phyloP scores from a whole-genome alignment of 2,797 vertebrate genomes.

The Cuniculus paca region DNA sequence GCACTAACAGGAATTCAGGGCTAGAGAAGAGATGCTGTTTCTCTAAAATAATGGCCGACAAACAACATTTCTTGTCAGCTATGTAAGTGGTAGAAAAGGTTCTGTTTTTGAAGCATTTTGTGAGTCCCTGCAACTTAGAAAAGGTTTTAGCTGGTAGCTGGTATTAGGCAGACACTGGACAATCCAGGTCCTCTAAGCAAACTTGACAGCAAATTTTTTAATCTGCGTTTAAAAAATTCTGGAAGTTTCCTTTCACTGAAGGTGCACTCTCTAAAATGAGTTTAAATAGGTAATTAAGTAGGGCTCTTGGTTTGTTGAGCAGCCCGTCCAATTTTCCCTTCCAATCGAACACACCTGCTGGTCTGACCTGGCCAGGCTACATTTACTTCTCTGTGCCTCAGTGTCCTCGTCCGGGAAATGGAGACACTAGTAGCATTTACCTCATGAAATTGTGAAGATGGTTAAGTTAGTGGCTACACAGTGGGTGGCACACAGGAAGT shows the following conservation, averaged over 20 bases:
- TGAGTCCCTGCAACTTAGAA: not conserved
- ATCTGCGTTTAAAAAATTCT: not conserved
- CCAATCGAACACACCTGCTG: not conserved
- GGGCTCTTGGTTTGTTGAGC: not conserved
- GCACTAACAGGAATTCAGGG: not conserved
- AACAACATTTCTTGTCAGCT: not conserved
- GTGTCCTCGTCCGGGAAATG: not conserved
- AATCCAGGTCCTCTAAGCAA: not conserved
- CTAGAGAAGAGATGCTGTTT: not conserved
- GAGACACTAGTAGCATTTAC: accelerated
- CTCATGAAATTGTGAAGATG: not conserved
- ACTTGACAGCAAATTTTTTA: not conserved
- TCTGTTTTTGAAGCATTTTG: not conserved
- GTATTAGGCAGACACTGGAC: not conserved
- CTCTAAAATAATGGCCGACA: not conserved
- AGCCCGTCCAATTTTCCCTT: not conserved
- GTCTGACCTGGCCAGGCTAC: not conserved
- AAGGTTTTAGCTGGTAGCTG: not conserved
- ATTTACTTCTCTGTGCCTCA: not conserved
- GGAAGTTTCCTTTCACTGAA: not conserved
- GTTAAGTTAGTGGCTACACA: not conserved
- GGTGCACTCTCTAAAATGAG: not conserved
- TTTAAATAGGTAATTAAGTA: not conserved
- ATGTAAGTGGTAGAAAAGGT: not conserved
- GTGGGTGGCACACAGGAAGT: not conserved